Percentiles rank a stretch among this genome's conserved stretches.
Conservation (phyloP, 2,797 vertebrate species). For the Neopelma chrysocephalum region DNA sequence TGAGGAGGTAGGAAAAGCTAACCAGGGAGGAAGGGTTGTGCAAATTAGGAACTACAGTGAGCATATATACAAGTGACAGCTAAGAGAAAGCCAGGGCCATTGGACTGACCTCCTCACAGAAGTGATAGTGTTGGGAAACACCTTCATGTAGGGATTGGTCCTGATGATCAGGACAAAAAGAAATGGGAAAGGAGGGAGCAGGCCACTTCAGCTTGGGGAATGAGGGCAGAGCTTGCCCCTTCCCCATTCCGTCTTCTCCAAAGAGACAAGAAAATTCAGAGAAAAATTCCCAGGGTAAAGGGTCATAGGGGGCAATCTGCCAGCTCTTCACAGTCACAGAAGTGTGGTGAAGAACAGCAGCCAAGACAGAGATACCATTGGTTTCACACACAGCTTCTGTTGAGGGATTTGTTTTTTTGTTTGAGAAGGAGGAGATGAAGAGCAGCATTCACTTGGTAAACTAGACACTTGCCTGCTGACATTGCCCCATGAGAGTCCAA, state of each 20-base stretch:
- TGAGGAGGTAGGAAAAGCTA: not conserved
- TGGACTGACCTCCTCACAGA: not conserved
- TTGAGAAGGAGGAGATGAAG: not conserved
- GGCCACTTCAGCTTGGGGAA: not conserved
- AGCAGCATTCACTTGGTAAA: not conserved
- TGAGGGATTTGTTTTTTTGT: not conserved
- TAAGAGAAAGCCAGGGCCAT: not conserved
- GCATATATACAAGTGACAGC: rapidly evolving
- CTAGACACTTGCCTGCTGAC: not conserved
- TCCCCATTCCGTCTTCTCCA: not conserved
- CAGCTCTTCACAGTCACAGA: not conserved
- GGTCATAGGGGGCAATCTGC: not conserved
- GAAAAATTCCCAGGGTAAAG: not conserved
- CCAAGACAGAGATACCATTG: not conserved
- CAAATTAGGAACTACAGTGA: not conserved
- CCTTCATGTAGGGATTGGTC: not conserved
- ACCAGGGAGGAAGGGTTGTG: not conserved
- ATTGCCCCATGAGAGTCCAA: not conserved
- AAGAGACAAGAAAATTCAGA: not conserved
- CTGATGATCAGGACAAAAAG: not conserved
- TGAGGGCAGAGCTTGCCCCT: not conserved
- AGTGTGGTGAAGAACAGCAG: not conserved
- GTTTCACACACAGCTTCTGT: not conserved
- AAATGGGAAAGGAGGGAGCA: not conserved
- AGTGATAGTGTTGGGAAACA: not conserved